These are phyloP conservation scores for Polymixis flavicincta DNA, from an alignment of 2,888 invertebrate species.

Conservation along the genomic window DNA sequence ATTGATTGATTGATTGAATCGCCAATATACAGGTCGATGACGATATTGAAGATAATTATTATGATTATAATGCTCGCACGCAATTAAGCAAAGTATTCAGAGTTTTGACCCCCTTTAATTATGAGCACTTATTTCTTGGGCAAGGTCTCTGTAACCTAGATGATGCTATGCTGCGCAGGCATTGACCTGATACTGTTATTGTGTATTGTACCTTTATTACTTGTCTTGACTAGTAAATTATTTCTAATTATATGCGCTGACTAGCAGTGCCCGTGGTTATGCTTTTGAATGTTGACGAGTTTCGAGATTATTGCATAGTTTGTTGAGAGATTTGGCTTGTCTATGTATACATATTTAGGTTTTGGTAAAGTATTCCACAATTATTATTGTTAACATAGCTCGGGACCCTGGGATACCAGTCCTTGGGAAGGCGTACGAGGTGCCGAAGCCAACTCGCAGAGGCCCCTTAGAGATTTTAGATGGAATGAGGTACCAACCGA, in stretches of 20 bases:
- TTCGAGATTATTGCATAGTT: not conserved
- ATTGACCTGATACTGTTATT: constrained; percentile 55
- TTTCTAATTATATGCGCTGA: constrained; percentile 9
- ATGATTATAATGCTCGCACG: constrained; percentile 19
- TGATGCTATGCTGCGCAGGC: constrained; percentile 46
- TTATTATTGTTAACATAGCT: too few species aligned
- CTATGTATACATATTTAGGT: too few species aligned
- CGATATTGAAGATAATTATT: not conserved
- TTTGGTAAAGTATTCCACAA: too few species aligned
- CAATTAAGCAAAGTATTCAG: constrained; percentile 21
- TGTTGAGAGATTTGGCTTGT: not conserved
- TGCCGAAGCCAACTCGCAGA: too few species aligned
- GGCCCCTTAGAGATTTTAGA: too few species aligned
- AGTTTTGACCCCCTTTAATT: constrained; percentile 49
- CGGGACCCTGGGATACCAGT: too few species aligned
- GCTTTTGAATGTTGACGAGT: not conserved
- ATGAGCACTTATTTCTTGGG: constrained; percentile 39
- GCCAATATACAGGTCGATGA: not conserved
- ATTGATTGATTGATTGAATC: not conserved
- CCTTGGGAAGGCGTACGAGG: too few species aligned
- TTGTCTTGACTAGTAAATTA: constrained; percentile 26
- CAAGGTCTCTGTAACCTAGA: constrained; percentile 56
- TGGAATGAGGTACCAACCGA: too few species aligned
- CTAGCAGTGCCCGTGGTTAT: not conserved
- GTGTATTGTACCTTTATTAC: constrained; percentile 21